A percentile compares a stretch with the other conserved stretches of the same genome.
Conservation (phyloP, 2,113 vertebrate species). For the Paramisgurnus dabryanus region DNA sequence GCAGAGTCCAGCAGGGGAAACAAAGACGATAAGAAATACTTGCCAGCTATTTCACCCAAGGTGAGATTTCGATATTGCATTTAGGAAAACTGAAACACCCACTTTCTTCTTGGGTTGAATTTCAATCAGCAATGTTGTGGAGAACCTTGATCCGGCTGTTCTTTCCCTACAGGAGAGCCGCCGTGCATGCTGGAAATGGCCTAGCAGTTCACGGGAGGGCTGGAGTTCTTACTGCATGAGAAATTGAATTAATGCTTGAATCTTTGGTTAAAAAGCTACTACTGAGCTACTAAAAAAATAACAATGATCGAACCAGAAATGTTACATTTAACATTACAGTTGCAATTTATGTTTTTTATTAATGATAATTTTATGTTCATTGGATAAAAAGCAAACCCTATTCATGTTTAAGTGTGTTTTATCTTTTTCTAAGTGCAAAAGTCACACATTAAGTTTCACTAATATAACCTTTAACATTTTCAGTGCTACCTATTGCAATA, state of each 20-base stretch:
- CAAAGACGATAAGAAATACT: constrained; percentile 24
- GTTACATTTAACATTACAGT: background rate
- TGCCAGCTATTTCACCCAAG: constrained; percentile 8
- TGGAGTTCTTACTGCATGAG: constrained; percentile 6
- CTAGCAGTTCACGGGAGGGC: constrained; percentile 1
- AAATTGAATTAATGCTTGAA: constrained; percentile 6
- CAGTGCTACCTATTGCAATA: no score
- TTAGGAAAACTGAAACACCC: constrained; percentile 21
- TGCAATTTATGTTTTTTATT: no score
- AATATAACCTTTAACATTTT: no score
- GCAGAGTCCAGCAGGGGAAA: constrained; percentile 24
- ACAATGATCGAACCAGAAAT: background rate
- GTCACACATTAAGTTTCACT: no score
- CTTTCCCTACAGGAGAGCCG: background rate
- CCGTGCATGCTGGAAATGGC: constrained; percentile 9
- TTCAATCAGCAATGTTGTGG: constrained; percentile 34
- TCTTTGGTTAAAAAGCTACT: constrained; percentile 13
- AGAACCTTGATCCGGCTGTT: background rate
- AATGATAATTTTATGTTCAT: no score
- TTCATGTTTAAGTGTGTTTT: no score
- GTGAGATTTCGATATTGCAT: constrained; percentile 39
- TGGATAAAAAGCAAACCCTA: no score
- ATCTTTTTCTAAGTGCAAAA: no score
- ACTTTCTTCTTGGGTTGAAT: constrained; percentile 35
- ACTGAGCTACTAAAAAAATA: background rate